A percentile compares a stretch with the other conserved stretches of the same genome.
Conservation (phyloP, 2,113 vertebrate genomes). For the Arizona elegans region DNA sequence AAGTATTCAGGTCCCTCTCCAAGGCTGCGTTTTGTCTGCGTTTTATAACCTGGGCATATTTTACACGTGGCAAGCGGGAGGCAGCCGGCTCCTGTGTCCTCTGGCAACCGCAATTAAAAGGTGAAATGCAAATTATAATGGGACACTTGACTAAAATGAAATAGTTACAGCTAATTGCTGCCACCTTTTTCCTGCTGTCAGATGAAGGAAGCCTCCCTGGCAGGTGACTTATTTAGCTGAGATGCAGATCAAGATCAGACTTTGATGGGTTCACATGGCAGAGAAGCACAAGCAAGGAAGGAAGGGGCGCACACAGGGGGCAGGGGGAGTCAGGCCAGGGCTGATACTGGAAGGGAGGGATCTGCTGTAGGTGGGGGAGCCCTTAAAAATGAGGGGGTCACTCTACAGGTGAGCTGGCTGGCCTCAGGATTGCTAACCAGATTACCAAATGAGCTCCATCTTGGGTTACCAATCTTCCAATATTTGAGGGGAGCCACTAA, state of each 20-base stretch:
- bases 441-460: not conserved
- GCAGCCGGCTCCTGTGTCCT: constrained; percentile 18
- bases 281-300: not conserved
- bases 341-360: not conserved
- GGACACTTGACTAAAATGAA: constrained; percentile 59
- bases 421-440: not conserved
- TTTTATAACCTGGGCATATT: constrained; percentile 60
- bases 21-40: constrained; percentile 40
- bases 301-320: not conserved
- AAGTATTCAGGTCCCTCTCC: constrained; percentile 57
- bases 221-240: not conserved
- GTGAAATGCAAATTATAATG: constrained; percentile 56
- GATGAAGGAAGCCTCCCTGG: not conserved
- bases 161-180: constrained; percentile 55
- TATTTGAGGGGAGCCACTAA: too few relatives aligned
- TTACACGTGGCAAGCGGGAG: constrained; percentile 50
- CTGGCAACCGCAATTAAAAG: constrained; percentile 2
- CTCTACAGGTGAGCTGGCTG: not conserved
- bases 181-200: constrained; percentile 1
- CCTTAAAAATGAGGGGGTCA: not conserved
- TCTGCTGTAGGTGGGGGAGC: too few relatives aligned
- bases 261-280: accelerated
- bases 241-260: not conserved
- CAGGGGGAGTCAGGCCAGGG: not conserved
- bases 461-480: too few relatives aligned